Percentiles rank a stretch among this genome's conserved stretches.
Evolutionary conservation across 2,888 invertebrate genomes (phyloP).

Genomic region (Leptopilina myrica): DNA sequence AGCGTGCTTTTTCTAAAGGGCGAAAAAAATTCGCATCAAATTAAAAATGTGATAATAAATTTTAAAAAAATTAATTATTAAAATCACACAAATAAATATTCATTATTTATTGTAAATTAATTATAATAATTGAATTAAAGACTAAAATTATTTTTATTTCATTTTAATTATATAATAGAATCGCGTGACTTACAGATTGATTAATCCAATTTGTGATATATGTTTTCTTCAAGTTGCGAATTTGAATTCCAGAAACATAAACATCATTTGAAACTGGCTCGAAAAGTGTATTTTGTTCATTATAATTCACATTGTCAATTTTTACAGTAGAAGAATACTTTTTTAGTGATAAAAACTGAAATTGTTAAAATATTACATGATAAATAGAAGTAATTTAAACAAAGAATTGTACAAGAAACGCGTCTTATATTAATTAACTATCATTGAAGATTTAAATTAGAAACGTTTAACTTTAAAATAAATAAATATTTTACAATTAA

Average conservation of each 20-base stretch:
- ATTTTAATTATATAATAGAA: too few relatives aligned
- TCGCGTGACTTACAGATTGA: constrained; percentile 60
- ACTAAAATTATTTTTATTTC: too few relatives aligned
- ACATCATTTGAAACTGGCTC: constrained; percentile 66
- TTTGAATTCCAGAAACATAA: constrained; percentile 76
- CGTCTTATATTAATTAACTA: too few relatives aligned
- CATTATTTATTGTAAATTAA: neutral
- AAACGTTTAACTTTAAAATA: too few relatives aligned
- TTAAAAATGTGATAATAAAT: neutral
- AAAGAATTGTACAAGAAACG: too few relatives aligned
- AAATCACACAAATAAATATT: neutral
- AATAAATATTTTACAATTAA: too few relatives aligned
- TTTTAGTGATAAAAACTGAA: constrained; percentile 64
- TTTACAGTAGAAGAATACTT: constrained; percentile 65
- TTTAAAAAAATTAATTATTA: neutral
- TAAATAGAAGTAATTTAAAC: neutral
- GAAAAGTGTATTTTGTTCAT: constrained; percentile 67
- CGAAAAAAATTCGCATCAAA: neutral
- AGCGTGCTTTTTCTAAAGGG: constrained; percentile 59
- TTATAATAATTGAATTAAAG: constrained; percentile 8
- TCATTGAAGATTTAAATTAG: too few relatives aligned
- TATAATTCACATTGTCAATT: constrained; percentile 37
- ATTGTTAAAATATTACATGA: constrained; percentile 36
- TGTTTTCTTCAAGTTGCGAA: constrained; percentile 77
- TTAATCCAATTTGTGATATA: constrained; percentile 64